Base-by-base conservation (phyloP, 2,797 vertebrate genomes). In the Sus cebifrons region DNA sequence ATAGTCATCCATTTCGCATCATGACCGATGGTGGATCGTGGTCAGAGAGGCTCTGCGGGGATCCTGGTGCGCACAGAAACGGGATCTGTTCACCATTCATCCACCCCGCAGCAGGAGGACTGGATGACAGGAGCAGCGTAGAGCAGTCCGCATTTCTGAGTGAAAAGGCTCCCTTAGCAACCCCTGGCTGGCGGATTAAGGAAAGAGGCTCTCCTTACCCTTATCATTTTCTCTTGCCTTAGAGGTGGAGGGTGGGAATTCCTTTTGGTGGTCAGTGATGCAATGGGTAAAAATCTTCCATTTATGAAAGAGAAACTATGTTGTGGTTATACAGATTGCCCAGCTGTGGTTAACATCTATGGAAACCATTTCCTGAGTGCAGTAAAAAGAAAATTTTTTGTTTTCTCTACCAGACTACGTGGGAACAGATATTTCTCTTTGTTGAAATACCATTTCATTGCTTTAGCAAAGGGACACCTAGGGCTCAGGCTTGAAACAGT, bases 331-430 rank as follows among this genome's bases (percentile, higher is more conserved):
- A 93, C 86, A 40, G 21, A 95, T 96, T 97, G 97, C 97, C 97
- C 96, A 95, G 93, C 97, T 98, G 96, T 94, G 97, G 97, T 98
- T 97, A 96, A 94, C 94, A 86, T 98, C 96, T 97, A 97, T 98
- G 98, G 98, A 96, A 98, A 97, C 85, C 97, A 98, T 98, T 98
- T 98, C 98, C 98, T 98, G 97, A 62, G 0, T 20, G 90, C 95
- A 93, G n/a, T 71, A 71, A 70, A 95, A 92, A 94, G 95, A 96
- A 97, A 96, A 84, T 93, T 73, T 95, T 97, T 73, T 86, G 83
- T 65, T 92, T 97, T 94, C 29, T 9, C n/a, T 86, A 91, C 89
- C 73, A 78, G 81, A 36, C 86, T 0, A 0, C 75, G 20, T 96
- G 97, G 91, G 91, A 97, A 90, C 40, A 64, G 27, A 81, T 86